Base-by-base conservation (phyloP, 2,888 invertebrate genomes). In the Adelognathus sp. region DNA sequence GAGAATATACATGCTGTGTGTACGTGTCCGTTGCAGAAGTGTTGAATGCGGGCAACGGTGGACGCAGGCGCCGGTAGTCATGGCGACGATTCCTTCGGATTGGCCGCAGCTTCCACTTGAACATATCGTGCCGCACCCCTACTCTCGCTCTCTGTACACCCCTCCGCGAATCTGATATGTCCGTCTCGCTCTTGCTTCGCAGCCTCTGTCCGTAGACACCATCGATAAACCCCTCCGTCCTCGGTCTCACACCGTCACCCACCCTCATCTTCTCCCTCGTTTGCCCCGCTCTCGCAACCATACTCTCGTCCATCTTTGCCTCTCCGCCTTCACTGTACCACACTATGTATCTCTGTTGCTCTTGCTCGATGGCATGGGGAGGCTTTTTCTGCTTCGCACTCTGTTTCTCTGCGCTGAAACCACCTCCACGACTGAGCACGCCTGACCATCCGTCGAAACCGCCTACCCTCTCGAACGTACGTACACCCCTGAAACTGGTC, bases 31-130 rank as follows among this genome's bases (percentile, higher is more conserved):
- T 39, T 7, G 50, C 69, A 39, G n/a, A n/a, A 61, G 73, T 69
- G 67, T 29, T 67, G 50, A 58, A 29, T 52, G 74, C 61, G 61
- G 66, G 69, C 39, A 69, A 71, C 84, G 83, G 83, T 86, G 87
- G 86, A 89, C 89, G 89, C 90, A 90, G 89, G 90, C 89, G 90
- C 90, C 85, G 87, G 90, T 90, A 90, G 88, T 86, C 89, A 91
- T 91, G 90, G 86, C 87, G 87, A 91, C 90, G 88, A 88, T 89
- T 91, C 88, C 90, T 90, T 91, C 89, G 90, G 90, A 91, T 91
- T 91, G 91, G 91, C 89, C 88, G 83, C 89, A 89, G 89, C 88
- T 87, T 89, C 89, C 89, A 89, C 89, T 90, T 86, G 87, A 87
- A 88, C 79, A 67, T 87, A 87, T 88, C 71, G 46, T 46, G 67